A percentile compares a stretch with the other conserved stretches of the same genome.
Evolutionary conservation across 1,140 invertebrate species (phyloP).

Genomic region (Caenorhabditis latens): DNA sequence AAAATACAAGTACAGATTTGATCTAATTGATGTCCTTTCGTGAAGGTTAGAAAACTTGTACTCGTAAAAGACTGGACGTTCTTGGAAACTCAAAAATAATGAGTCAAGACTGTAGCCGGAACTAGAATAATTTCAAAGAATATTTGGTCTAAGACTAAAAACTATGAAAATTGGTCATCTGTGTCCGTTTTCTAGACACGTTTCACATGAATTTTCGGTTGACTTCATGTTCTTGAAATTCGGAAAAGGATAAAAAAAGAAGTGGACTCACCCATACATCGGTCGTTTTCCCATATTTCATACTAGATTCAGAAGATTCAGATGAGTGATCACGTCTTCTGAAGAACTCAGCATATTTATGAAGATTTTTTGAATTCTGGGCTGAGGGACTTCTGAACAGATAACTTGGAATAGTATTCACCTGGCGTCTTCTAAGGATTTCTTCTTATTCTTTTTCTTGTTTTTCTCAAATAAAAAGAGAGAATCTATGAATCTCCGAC

Average conservation of each 20-base stretch:
- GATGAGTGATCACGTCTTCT: background rate
- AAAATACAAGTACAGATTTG: too few species aligned
- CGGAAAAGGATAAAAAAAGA: background rate
- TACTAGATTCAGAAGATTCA: background rate
- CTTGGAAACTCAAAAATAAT: background rate
- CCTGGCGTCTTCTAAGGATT: too few species aligned
- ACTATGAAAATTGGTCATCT: too few species aligned
- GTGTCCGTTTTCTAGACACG: too few species aligned
- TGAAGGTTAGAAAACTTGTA: too few species aligned
- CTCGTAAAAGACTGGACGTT: too few species aligned
- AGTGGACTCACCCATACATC: constrained; percentile 4
- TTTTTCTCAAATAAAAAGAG: too few species aligned
- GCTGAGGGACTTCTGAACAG: background rate
- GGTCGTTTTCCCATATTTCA: background rate
- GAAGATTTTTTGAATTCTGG: background rate
- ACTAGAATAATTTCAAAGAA: background rate
- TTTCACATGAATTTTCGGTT: background rate
- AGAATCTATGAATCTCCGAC: too few species aligned
- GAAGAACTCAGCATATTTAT: background rate
- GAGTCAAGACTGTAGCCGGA: background rate
- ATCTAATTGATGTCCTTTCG: too few species aligned
- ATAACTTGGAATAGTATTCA: background rate
- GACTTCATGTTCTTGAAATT: background rate
- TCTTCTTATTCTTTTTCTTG: too few species aligned
- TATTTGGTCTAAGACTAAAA: too few species aligned